Evolutionary conservation across 35 echinoderm and acorn worm species (phyloP).

Genomic region (Ophioderma brevispina): DNA sequence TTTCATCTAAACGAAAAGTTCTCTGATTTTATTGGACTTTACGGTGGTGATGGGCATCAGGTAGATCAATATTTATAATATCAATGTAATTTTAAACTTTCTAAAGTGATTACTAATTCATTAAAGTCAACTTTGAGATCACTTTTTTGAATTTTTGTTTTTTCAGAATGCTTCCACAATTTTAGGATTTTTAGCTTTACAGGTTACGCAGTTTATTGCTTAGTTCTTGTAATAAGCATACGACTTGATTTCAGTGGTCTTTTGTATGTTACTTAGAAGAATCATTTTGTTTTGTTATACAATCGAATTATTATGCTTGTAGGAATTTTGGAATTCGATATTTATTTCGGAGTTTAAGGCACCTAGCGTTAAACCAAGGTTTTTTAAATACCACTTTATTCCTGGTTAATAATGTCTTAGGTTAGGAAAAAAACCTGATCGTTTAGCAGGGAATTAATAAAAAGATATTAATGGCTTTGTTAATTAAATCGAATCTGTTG

Average conservation of each 20-base stretch:
- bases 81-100: background rate
- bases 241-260: background rate
- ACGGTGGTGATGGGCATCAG: background rate
- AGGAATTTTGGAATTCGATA: background rate
- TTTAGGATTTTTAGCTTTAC: background rate
- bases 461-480: background rate
- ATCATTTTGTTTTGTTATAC: slow-evolving; percentile 5
- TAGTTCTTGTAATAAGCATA: background rate
- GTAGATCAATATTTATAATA: background rate
- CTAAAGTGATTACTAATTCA: slow-evolving; percentile 11
- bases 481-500: background rate
- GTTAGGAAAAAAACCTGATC: background rate
- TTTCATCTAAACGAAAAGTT: background rate
- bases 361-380: background rate
- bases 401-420: background rate
- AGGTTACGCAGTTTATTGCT: background rate
- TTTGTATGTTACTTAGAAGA: background rate
- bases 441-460: slow-evolving; percentile 8
- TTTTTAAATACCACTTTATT: background rate
- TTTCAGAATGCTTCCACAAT: background rate
- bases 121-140: background rate
- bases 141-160: background rate
- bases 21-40: background rate
- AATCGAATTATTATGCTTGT: background rate
- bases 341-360: background rate